These are phyloP conservation scores for Drosophila testacea DNA, from an alignment of 2,888 invertebrate genomes.

Conservation along the genomic window DNA sequence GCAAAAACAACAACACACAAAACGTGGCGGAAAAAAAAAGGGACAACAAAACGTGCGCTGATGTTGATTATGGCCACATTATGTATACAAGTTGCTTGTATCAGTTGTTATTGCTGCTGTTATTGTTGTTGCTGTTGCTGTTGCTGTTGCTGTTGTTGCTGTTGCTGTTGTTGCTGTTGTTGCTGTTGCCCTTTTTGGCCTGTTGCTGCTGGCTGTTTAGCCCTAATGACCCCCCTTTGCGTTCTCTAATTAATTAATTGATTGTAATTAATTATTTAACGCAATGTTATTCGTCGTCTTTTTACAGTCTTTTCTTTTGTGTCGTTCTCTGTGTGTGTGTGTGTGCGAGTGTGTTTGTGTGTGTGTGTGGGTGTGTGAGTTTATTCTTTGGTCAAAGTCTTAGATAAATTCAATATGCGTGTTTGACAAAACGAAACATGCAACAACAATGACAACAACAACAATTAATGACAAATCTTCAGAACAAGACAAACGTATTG, in stretches of 20 bases:
- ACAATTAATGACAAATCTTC: slow-evolving; percentile 57
- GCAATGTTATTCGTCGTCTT: slow-evolving; percentile 60
- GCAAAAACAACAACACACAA: background rate
- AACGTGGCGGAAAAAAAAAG: slow-evolving; percentile 16
- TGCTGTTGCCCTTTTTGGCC: slow-evolving; percentile 30
- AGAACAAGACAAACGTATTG: slow-evolving; percentile 35
- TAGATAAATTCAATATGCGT: slow-evolving; percentile 51
- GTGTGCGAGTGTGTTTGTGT: slow-evolving; percentile 2
- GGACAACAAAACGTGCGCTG: slow-evolving; percentile 37
- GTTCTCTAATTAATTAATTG: slow-evolving; percentile 82
- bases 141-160: slow-evolving; percentile 24
- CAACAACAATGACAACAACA: slow-evolving; percentile 20
- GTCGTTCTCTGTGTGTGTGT: background rate
- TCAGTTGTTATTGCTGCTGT: slow-evolving; percentile 21
- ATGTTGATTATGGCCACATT: slow-evolving; percentile 71
- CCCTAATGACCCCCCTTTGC: slow-evolving; percentile 67
- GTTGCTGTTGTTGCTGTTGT: slow-evolving; percentile 34
- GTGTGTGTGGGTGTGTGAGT: slow-evolving; percentile 28
- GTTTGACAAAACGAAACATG: slow-evolving; percentile 55
- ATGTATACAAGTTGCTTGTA: slow-evolving; percentile 64
- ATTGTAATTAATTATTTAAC: slow-evolving; percentile 83
- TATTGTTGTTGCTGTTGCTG: slow-evolving; percentile 26
- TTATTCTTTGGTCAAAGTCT: slow-evolving; percentile 1
- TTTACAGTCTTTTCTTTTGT: slow-evolving; percentile 48
- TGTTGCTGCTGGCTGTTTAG: slow-evolving; percentile 49